These are phyloP conservation scores for Botia almorhae DNA, from an alignment of 2,797 vertebrate genomes.

Conservation along the genomic window DNA sequence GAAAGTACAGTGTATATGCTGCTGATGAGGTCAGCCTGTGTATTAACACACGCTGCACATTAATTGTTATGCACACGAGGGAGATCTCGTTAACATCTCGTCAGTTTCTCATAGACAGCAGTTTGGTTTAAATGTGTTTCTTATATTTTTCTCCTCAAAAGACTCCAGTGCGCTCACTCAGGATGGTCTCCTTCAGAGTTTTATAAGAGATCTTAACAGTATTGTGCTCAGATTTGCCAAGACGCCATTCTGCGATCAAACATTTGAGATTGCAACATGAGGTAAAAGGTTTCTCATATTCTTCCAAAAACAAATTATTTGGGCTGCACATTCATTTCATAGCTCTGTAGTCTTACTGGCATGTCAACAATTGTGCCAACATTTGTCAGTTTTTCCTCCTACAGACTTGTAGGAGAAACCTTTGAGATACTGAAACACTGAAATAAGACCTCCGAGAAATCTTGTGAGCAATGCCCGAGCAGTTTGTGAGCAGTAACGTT, in stretches of 20 bases:
- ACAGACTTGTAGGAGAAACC: neutral
- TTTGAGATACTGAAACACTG: no score
- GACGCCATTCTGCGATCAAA: no score
- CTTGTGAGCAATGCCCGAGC: neutral
- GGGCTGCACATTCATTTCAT: neutral
- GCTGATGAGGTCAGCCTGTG: conserved; percentile 39
- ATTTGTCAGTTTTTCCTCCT: neutral
- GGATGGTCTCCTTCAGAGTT: no score
- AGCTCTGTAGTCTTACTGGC: no score
- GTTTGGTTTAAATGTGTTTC: neutral
- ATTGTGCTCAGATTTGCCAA: no score
- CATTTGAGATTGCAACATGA: no score
- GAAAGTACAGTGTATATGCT: conserved; percentile 35
- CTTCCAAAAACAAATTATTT: neutral
- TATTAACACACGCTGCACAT: conserved; percentile 18
- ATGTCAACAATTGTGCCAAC: neutral
- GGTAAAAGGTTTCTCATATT: no score
- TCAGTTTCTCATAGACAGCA: neutral
- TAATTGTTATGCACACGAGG: neutral
- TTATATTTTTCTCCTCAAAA: neutral
- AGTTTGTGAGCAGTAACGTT: neutral
- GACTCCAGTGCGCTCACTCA: no score
- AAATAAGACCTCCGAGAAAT: neutral
- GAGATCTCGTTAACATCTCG: neutral
- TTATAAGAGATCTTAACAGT: no score